Base-by-base conservation (phyloP, 2,113 vertebrate genomes). In the Dipodomys stephensi region DNA sequence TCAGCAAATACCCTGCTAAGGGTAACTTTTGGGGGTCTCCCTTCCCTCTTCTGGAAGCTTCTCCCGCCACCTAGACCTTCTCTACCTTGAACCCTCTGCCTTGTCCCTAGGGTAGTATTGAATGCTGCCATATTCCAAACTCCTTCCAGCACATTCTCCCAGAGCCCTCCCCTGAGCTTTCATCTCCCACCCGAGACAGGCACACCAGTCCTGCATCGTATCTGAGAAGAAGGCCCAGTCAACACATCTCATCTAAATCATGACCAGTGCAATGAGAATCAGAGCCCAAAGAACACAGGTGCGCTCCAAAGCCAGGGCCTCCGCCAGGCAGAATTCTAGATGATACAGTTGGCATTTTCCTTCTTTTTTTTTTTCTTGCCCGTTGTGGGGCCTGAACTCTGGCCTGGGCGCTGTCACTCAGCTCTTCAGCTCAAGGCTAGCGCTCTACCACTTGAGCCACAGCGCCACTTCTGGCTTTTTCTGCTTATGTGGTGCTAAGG, bases 91-190 rank as follows among this genome's bases (percentile, higher is more conserved):
- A 11, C 30, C 2, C 30, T 73, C 65, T 67, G 25, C 57, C 30
- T 23, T 27, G 12, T 44, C 65, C 4, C 1, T 11, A 4, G 22
- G 15, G 12, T 4, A 35, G 12, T 4, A 35, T 27, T 25, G 32
- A 67, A 6, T 6, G 49, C 23, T 62, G 23, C 15, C 74, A 6
- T 49, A 20, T 19, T 83, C 77, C 81, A 81, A 53, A 53, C 20
- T 27, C 22, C 77, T 83, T 87, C 91, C 80, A 92, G 68, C 85
- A 9, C 25, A 1, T 77, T 86, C 93, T 85, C 73, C 79, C 27
- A n/a, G 28, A 86, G 64, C 46, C 64, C n/a, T 65, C 35, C 30
- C 28, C 25, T 72, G 28, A 16, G 18, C 4, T 57, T 0, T 44
- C 18, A 22, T 7, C 20, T 3, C 28, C 57, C 30, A 73, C 16